A percentile compares a stretch with the other conserved stretches of the same genome.
These are phyloP conservation scores for Drosophila varians DNA, from an alignment of 1,140 invertebrate species.

Conservation along the genomic window DNA sequence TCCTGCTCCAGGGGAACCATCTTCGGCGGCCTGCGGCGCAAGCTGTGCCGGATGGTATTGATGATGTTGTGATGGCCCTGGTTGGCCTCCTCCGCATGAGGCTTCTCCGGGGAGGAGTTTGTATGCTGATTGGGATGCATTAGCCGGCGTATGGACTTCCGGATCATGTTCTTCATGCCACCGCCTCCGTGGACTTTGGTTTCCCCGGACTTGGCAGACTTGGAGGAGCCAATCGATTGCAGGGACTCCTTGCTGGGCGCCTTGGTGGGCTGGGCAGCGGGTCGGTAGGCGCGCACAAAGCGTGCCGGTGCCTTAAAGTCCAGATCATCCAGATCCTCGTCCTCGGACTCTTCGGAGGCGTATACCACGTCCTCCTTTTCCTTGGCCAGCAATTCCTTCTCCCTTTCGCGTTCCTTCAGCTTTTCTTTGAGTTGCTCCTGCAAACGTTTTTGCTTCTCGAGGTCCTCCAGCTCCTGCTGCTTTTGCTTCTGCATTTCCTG, in stretches of 20 bases:
- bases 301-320: conserved; percentile 72
- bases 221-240: conserved; percentile 50
- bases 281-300: conserved; percentile 74
- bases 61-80: conserved; percentile 45
- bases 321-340: conserved; percentile 29
- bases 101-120: conserved; percentile 25
- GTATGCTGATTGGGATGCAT: conserved; percentile 52
- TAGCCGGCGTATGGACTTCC: conserved; percentile 74
- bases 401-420: conserved; percentile 7
- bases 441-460: conserved; percentile 3
- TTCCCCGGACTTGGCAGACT: conserved; percentile 39
- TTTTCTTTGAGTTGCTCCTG: conserved; percentile 13
- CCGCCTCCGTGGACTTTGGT: conserved; percentile 12
- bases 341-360: conserved; percentile 71
- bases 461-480: not conserved
- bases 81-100: not conserved
- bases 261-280: conserved; percentile 28
- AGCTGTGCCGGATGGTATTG: conserved; percentile 66
- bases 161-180: conserved; percentile 65
- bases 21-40: conserved; percentile 67
- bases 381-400: not conserved
- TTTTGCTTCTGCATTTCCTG: not conserved
- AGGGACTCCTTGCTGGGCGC: conserved; percentile 71
- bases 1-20: not conserved
- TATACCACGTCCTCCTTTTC: conserved; percentile 63